Conservation (phyloP, 2,113 vertebrate genomes). For the Oenanthe melanoleuca region DNA sequence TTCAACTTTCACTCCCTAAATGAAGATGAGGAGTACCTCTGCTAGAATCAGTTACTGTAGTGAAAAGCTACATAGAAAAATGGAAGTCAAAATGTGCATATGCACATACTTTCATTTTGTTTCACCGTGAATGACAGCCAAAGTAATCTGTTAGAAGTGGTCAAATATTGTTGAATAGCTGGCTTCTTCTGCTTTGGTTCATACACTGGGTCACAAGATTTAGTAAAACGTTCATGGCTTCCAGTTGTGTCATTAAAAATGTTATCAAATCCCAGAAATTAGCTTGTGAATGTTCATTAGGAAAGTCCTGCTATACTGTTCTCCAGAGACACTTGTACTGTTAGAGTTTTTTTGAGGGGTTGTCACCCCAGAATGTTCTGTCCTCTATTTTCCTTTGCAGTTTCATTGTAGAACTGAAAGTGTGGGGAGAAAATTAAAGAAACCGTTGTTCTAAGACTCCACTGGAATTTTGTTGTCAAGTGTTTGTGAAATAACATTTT, state of each 20-base stretch:
- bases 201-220: neutral
- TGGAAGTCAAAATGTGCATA: neutral
- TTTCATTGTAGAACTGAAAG: neutral
- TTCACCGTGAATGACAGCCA: neutral
- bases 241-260: neutral
- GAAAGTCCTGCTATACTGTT: neutral
- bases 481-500: neutral
- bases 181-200: neutral
- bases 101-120: neutral
- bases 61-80: neutral
- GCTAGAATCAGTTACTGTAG: neutral
- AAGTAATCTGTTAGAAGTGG: neutral
- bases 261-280: neutral
- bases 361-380: neutral
- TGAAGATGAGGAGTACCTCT: neutral
- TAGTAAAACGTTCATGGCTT: neutral
- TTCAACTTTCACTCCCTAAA: neutral
- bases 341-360: neutral
- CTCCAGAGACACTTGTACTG: neutral
- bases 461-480: neutral
- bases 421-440: neutral
- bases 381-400: neutral
- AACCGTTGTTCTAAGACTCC: rapidly evolving
- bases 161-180: neutral
- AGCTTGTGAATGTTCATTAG: neutral